Conservation (phyloP, 2,888 invertebrate genomes). For the Agrotis clavis region DNA sequence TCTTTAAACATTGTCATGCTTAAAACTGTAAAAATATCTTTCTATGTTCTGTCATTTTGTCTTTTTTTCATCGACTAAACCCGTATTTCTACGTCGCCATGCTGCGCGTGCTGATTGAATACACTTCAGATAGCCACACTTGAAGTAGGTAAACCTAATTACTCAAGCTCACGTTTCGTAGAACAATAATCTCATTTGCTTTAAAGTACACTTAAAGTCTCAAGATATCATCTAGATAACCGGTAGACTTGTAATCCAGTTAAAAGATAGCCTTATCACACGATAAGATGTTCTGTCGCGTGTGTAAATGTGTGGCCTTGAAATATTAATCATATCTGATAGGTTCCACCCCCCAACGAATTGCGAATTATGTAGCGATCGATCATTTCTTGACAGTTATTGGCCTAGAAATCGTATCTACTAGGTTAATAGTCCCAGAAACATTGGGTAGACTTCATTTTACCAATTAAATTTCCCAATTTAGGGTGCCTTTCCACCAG, state of each 20-base stretch:
- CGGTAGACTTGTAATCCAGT: conserved; percentile 17
- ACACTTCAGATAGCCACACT: too few species aligned
- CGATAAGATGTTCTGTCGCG: neutral
- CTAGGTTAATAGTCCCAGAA: neutral
- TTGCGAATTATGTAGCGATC: neutral
- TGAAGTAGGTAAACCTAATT: too few species aligned
- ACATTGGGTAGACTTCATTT: too few species aligned
- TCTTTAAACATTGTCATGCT: too few species aligned
- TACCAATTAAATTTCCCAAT: too few species aligned
- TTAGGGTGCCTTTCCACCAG: too few species aligned
- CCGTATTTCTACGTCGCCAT: too few species aligned
- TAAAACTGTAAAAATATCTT: too few species aligned
- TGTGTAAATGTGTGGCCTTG: neutral
- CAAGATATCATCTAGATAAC: conserved; percentile 20
- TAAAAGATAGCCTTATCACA: neutral
- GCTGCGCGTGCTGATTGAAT: too few species aligned
- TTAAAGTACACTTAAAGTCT: neutral
- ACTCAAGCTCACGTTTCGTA: neutral
- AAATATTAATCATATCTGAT: neutral
- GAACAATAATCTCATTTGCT: conserved; percentile 10
- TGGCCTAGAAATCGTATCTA: neutral
- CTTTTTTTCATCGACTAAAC: too few species aligned
- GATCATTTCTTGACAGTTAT: neutral
- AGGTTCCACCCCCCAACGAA: conserved; percentile 20
- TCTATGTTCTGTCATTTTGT: too few species aligned